These are phyloP conservation scores for Serinus canaria DNA, from an alignment of 2,113 vertebrate genomes.

Conservation along the genomic window DNA sequence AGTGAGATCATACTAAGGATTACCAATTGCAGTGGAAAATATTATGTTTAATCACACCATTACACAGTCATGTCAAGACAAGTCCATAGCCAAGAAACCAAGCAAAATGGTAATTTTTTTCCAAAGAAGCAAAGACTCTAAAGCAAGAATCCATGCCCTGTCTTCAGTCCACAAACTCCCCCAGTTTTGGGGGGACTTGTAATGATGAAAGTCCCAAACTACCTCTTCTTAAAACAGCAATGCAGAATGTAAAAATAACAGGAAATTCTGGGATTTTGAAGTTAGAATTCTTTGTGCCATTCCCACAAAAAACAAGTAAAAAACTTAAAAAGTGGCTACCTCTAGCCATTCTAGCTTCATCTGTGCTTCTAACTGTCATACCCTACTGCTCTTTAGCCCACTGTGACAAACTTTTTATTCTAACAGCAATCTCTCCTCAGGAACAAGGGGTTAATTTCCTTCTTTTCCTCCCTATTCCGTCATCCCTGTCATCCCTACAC, in stretches of 20 bases:
- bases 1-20: slow-evolving; percentile 40
- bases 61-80: background rate
- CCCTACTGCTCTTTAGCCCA: background rate
- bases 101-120: slow-evolving; percentile 21
- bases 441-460: slow-evolving; percentile 59
- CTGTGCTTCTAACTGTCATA: background rate
- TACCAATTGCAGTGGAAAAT: slow-evolving; percentile 45
- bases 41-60: background rate
- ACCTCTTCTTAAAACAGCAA: background rate
- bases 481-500: slow-evolving; percentile 29
- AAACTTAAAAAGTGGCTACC: background rate
- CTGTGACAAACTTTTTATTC: background rate
- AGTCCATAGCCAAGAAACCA: slow-evolving; percentile 1
- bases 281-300: background rate
- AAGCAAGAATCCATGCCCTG: background rate
- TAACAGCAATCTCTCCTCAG: background rate
- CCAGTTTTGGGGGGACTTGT: background rate
- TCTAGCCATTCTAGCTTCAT: background rate
- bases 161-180: background rate
- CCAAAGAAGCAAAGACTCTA: background rate
- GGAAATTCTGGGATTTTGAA: background rate
- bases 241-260: accelerated
- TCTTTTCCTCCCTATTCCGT: background rate
- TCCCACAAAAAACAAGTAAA: background rate
- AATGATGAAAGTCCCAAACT: background rate